Conservation (phyloP, 1,140 invertebrate species). For the Neodiprion pinetum region DNA sequence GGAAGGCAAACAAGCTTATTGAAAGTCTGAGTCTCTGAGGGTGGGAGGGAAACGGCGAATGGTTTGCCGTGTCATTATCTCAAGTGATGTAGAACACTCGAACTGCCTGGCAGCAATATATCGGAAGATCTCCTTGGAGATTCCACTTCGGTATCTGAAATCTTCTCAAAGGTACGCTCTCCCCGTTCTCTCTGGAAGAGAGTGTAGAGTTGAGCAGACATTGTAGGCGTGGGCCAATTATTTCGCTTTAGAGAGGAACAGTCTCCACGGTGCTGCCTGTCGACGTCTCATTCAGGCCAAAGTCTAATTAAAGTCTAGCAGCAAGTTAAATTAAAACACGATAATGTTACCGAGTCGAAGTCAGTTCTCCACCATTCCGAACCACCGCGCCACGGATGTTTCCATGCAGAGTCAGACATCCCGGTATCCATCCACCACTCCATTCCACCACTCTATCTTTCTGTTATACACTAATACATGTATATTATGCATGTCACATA, state of each 20-base stretch:
- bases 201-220: slow-evolving; percentile 18
- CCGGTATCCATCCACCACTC: not conserved
- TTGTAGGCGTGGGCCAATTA: slow-evolving; percentile 40
- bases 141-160: not conserved
- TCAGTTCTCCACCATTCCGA: not conserved
- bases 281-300: slow-evolving; percentile 43
- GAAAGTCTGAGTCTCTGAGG: not conserved
- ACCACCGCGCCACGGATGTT: slow-evolving; percentile 6
- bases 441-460: not conserved
- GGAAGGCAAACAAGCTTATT: not conserved
- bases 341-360: slow-evolving; percentile 45
- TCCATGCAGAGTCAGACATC: not conserved
- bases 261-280: slow-evolving; percentile 5
- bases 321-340: slow-evolving; percentile 55
- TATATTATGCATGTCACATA: too few relatives aligned
- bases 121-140: not conserved
- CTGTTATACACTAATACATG: too few relatives aligned
- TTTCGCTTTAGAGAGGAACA: slow-evolving; percentile 32
- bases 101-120: not conserved
- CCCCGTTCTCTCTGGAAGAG: slow-evolving; percentile 9
- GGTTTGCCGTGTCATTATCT: not conserved
- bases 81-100: not conserved
- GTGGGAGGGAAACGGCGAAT: not conserved
- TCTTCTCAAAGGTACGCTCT: slow-evolving; percentile 21
- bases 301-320: slow-evolving; percentile 54